A percentile compares a stretch with the other conserved stretches of the same genome.
phyloP scores from a whole-genome alignment of 1,140 invertebrate species.

The Hypothenemus hampei region DNA sequence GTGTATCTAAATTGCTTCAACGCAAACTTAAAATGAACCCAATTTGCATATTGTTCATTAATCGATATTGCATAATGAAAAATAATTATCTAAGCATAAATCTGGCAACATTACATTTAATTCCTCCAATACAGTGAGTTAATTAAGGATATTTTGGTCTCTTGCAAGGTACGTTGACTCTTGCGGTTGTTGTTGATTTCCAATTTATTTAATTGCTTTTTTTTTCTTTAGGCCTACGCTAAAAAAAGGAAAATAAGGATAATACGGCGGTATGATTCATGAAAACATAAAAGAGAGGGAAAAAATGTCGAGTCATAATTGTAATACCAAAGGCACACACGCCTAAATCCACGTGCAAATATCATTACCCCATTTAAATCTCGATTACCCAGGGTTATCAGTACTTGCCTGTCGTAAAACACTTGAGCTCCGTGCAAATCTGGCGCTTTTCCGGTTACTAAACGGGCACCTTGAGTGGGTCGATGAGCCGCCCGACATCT shows the following conservation, averaged over 20 bases:
- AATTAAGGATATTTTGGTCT: background rate
- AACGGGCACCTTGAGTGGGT: constrained; percentile 55
- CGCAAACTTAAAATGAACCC: too few relatives aligned
- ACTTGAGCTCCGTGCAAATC: constrained; percentile 75
- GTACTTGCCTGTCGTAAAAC: constrained; percentile 69
- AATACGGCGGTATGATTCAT: too few relatives aligned
- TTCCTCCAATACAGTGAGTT: background rate
- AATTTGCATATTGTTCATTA: too few relatives aligned
- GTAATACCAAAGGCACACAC: background rate
- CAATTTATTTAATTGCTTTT: constrained; percentile 15
- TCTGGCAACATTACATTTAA: too few relatives aligned
- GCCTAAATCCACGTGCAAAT: background rate
- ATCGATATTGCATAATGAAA: too few relatives aligned
- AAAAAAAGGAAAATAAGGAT: constrained; percentile 6
- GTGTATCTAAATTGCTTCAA: too few relatives aligned
- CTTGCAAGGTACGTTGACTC: constrained; percentile 3
- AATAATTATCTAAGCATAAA: too few relatives aligned
- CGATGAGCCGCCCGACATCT: constrained; percentile 72
- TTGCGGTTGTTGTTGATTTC: background rate
- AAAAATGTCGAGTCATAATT: constrained; percentile 11
- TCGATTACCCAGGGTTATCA: background rate
- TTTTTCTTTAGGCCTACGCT: constrained; percentile 8
- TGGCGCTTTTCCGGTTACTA: constrained; percentile 51
- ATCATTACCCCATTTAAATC: background rate
- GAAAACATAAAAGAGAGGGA: background rate